Evolutionary conservation across 2,888 invertebrate species (phyloP).

Genomic region (Caenorhabditis sp.): DNA sequence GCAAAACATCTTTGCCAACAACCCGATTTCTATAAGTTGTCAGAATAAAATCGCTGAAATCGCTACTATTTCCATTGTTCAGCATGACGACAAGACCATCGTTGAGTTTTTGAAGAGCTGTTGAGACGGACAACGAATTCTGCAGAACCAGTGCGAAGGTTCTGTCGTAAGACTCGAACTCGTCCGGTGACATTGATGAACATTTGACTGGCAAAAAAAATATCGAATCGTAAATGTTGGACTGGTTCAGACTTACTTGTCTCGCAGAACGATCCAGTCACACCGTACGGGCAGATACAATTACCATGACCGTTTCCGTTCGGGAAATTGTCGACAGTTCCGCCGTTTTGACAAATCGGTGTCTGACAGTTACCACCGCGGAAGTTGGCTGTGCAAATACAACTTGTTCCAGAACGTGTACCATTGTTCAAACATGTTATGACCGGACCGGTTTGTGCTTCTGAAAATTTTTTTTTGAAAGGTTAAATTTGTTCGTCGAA

Average conservation of each 20-base stretch:
- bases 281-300: conserved; percentile 45
- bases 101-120: conserved; percentile 20
- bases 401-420: conserved; percentile 27
- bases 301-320: conserved; percentile 42
- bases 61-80: conserved; percentile 20
- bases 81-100: conserved; percentile 27
- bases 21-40: conserved; percentile 38
- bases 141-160: conserved; percentile 43
- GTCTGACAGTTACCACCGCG: conserved; percentile 29
- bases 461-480: neutral
- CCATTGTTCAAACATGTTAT: conserved; percentile 35
- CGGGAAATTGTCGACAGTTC: conserved; percentile 40
- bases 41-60: conserved; percentile 41
- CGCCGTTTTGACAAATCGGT: conserved; percentile 47
- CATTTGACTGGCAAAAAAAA: conserved; percentile 46
- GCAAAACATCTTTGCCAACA: neutral
- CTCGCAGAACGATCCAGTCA: conserved; percentile 44
- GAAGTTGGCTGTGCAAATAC: conserved; percentile 26
- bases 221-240: too few relatives aligned
- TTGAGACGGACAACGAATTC: conserved; percentile 32
- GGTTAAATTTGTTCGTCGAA: too few relatives aligned
- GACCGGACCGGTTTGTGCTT: conserved; percentile 18
- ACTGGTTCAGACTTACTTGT: conserved; percentile 30
- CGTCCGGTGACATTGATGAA: conserved; percentile 21
- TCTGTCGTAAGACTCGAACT: conserved; percentile 34